A percentile compares a stretch with the other conserved stretches of the same genome.
Conservation (phyloP, 2,797 vertebrate species). For the Poeciliopsis infans region DNA sequence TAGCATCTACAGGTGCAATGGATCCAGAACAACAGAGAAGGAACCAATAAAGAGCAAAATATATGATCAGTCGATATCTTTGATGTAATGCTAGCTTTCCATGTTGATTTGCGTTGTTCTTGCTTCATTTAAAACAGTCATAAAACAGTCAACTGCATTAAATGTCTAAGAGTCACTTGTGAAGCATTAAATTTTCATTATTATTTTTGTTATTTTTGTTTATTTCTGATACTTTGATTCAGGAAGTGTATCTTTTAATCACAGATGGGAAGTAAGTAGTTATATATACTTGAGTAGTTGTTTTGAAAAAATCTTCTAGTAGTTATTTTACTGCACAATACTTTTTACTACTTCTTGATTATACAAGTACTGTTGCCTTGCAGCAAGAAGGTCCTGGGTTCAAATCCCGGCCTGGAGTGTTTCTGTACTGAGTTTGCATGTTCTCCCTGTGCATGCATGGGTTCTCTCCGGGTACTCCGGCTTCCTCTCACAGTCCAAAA, state of each 20-base stretch:
- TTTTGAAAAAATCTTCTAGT: neutral
- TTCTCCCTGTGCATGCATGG: too few species aligned
- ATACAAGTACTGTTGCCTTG: neutral
- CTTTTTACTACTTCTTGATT: neutral
- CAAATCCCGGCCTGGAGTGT: too few species aligned
- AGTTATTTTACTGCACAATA: neutral
- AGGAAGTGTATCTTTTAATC: neutral
- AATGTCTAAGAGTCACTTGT: neutral
- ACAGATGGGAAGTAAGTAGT: neutral
- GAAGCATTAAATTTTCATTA: neutral
- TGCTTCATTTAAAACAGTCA: neutral
- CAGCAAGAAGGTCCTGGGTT: too few species aligned
- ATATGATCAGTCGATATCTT: neutral
- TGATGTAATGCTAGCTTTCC: neutral
- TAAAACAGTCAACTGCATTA: neutral
- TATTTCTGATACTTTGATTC: neutral
- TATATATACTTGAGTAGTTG: neutral
- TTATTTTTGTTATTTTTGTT: neutral
- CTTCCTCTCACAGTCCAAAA: too few species aligned
- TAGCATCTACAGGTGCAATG: constrained; percentile 8
- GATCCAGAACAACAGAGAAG: neutral
- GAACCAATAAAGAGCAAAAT: neutral
- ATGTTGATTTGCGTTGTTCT: neutral
- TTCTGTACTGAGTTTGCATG: too few species aligned
- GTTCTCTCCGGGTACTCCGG: too few species aligned